Evolutionary conservation across 1,140 invertebrate genomes (phyloP), one percentile per base, ranked within the genome.

Genomic region (Sarcophaga bullata): DNA sequence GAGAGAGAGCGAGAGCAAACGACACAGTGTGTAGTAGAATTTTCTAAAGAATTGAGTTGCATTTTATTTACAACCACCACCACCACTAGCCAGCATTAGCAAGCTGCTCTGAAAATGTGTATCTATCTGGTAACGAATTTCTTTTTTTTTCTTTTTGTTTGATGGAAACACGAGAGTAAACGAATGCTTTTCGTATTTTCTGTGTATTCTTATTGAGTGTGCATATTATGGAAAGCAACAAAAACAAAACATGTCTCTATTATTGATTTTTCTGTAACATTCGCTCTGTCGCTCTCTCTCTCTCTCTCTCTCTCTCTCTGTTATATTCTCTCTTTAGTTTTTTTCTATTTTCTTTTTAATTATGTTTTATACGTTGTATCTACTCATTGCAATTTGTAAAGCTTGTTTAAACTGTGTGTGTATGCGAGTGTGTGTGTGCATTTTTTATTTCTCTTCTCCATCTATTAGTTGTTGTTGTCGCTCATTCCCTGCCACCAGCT

Each of bases 401-500:
- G 54, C 54, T 58, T 11, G n/a, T 11, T 11, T 58, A n/a, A 13
- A n/a, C 6, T 58, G 11, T 58, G 0, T 13, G 0, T 68, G 0
- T 68, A 4, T 37, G 25, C 25, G 25, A 2, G 25, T 37, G 25
- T 37, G 25, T 37, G 25, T 37, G 25, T 37, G 25, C 4, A 4
- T 37, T 1, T 37, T 37, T 4, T 37, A 37, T 37, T 37, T 37
- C 25, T 37, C 25, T 37, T 37, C 25, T 37, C 25, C 25, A 52
- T 52, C 1, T 10, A 52, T 62, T 62, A 11, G 11, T 15, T 58
- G 15, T 58, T 58, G 11, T 13, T 68, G 62, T 68, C 19, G 54
- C n/a, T 19, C 62, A 68, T 68, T 19, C 62, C 62, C 62, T 68
- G 62, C 62, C 62, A 68, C 62, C 62, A 68, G 62, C 62, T 68